Conservation (phyloP, 53 echinoderm and acorn worm species). For the Arbacia lixula region DNA sequence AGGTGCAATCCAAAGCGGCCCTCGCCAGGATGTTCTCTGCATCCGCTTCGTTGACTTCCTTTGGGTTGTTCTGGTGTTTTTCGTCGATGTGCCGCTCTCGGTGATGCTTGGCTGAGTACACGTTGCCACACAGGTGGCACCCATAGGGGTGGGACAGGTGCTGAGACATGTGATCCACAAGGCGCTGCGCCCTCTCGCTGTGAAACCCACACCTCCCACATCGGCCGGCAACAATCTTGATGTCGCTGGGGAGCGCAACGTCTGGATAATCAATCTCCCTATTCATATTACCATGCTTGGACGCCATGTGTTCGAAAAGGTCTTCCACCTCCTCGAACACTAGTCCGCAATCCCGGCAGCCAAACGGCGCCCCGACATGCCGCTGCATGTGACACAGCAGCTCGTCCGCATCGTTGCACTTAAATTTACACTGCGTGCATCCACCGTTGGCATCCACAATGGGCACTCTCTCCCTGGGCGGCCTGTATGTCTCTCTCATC, state of each 20-base stretch:
- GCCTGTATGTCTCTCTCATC: too few relatives aligned
- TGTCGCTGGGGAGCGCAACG: too few relatives aligned
- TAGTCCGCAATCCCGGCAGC: conserved; percentile 8
- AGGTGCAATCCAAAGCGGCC: too few relatives aligned
- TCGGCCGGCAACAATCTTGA: too few relatives aligned
- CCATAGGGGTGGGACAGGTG: neutral
- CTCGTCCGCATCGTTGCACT: neutral
- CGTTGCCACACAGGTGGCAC: neutral
- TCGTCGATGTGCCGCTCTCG: neutral
- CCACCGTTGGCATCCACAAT: too few relatives aligned
- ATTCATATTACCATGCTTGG: neutral
- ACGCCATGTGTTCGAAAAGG: neutral
- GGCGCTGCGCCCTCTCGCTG: too few relatives aligned
- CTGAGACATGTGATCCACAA: neutral
- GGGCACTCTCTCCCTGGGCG: too few relatives aligned
- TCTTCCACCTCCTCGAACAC: neutral
- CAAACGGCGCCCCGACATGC: neutral
- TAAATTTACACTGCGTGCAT: too few relatives aligned
- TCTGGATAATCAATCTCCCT: neutral
- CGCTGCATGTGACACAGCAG: neutral
- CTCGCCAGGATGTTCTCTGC: too few relatives aligned
- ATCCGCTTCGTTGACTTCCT: neutral
- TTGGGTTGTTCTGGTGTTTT: neutral
- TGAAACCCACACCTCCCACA: too few relatives aligned
- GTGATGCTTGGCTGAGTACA: conserved; percentile 6